Evolutionary conservation across 2,797 vertebrate species (phyloP).

Genomic region (Numenius phaeopus): DNA sequence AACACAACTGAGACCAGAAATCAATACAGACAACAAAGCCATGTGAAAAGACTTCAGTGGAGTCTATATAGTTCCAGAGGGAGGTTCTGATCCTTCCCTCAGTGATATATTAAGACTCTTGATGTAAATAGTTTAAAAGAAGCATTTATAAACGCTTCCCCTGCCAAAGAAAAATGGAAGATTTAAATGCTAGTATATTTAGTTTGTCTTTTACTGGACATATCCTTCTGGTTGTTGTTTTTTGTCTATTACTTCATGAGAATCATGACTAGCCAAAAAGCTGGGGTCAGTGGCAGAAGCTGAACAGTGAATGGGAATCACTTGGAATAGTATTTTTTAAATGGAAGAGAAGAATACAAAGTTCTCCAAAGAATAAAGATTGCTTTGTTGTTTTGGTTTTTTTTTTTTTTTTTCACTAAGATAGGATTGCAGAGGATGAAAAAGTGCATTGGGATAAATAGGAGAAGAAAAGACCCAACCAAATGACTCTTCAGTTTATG

Average conservation of each 20-base stretch:
- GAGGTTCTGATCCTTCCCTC: background rate
- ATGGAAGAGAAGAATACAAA: background rate
- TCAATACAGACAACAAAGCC: conserved; percentile 11
- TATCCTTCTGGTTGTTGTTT: background rate
- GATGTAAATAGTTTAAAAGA: conserved; percentile 12
- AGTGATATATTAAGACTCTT: background rate
- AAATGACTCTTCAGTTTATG: background rate
- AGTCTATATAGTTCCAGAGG: background rate
- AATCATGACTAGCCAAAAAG: background rate
- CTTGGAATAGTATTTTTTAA: background rate
- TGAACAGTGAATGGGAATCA: background rate
- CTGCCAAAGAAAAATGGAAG: background rate
- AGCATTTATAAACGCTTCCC: background rate
- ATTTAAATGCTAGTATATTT: background rate
- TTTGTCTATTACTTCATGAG: background rate
- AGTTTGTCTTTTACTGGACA: background rate
- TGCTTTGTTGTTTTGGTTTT: too few relatives aligned
- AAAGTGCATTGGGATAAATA: background rate
- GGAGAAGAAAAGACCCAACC: background rate
- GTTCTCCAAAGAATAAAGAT: background rate
- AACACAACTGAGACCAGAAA: background rate
- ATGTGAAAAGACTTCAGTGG: background rate
- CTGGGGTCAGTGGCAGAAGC: background rate
- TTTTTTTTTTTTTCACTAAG: background rate
- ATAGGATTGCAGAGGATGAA: background rate